Evolutionary conservation across 1,140 invertebrate genomes (phyloP), one percentile per base, ranked within the genome.

Genomic region (Conus betulinus): DNA sequence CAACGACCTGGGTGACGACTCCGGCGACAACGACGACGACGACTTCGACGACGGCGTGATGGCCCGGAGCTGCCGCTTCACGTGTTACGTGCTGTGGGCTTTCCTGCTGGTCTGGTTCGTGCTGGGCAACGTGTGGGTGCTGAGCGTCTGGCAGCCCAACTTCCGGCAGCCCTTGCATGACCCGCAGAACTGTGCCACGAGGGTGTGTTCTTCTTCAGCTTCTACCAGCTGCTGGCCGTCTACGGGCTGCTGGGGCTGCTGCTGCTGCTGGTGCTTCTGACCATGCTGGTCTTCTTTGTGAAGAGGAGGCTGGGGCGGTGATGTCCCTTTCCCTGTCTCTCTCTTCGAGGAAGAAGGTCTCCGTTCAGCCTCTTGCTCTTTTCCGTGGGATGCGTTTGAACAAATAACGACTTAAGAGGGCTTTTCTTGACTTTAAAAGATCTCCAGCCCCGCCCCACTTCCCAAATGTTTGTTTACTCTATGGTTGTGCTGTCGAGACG

Each of bases 191-290:
- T 94, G 94, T 94, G 94, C 82, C 90, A 92, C 87, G 84, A 90
- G 79, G 85, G 89, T 1, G 90, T 94, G 1, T 94, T 93, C 86
- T 88, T 86, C 27, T 93, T 92, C 87, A 88, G 92, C 17, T 91
- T 94, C 86, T 96, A 97, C 11, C 97, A 98, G 93, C 95, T 98
- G 0, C 96, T 96, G 76, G 96, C 97, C 20, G 96, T 97, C 51
- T 97, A 97, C 94, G 95, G 96, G 0, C 94, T 97, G 0, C 91
- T 97, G 3, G 96, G 67, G 95, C 57, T 89, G 8, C 52, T n/a
- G 20, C 27, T 89, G 23, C 84, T 89, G n/a, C 17, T 88, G 3
- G 78, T 87, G 7, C 10, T 78, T 13, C 8, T 76, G 17, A 57
- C 51, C 25, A 55, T 87, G 71, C 15, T 87, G 23, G 85, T 67